Evolutionary conservation across 2,113 vertebrate genomes (phyloP).

Genomic region (Acanthisitta chloris): DNA sequence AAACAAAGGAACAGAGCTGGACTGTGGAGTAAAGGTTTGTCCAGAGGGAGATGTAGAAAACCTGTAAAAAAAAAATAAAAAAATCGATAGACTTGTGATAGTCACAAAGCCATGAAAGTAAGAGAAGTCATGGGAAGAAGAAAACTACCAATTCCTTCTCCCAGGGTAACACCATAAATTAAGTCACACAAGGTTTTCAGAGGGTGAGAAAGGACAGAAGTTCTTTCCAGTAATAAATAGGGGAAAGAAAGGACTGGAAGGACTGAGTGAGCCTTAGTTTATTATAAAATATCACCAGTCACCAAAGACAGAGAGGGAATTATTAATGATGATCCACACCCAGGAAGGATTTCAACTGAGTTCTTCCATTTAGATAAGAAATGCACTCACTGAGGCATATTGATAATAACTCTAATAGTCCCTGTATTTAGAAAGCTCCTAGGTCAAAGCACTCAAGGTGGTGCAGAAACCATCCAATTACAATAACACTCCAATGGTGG

Average conservation of each 20-base stretch:
- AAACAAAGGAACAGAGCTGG: slow-evolving; percentile 65
- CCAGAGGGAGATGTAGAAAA: slow-evolving; percentile 78
- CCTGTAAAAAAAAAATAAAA: slow-evolving; percentile 9
- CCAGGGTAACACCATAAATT: neutral
- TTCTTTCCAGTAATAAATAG: neutral
- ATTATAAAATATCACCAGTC: neutral
- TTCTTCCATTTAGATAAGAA: slow-evolving; percentile 23
- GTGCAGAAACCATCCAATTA: neutral
- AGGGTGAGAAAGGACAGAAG: neutral
- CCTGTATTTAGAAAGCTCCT: neutral
- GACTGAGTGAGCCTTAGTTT: neutral
- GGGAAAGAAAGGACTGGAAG: neutral
- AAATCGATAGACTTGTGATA: neutral
- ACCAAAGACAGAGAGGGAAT: neutral
- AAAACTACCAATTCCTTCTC: neutral
- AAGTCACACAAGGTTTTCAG: neutral
- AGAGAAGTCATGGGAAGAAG: neutral
- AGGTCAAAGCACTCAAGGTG: neutral
- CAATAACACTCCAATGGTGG: neutral
- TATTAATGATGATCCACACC: slow-evolving; percentile 32
- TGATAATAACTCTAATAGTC: neutral
- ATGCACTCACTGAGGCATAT: neutral
- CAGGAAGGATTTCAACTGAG: neutral
- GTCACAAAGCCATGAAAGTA: neutral
- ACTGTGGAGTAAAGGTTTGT: slow-evolving; percentile 77